These are phyloP conservation scores for Drosophila kohkoa DNA, from an alignment of 1,140 invertebrate species.

Conservation along the genomic window DNA sequence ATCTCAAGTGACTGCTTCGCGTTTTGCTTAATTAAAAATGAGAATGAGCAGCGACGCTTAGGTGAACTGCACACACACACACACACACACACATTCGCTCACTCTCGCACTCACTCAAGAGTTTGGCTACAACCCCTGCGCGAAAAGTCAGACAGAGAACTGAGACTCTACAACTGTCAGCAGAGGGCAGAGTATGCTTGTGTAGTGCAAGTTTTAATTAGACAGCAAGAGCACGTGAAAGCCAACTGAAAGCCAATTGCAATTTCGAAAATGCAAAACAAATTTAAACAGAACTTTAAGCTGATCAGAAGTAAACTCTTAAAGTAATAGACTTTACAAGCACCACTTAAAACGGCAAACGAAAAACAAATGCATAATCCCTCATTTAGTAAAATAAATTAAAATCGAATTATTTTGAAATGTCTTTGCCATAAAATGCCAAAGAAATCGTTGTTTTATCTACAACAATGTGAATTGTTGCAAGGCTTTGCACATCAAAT, in stretches of 20 bases:
- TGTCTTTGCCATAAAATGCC: conserved; percentile 18
- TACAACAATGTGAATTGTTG: conserved; percentile 19
- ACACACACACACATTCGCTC: conserved; percentile 29
- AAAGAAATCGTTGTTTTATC: conserved; percentile 24
- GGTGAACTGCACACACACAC: conserved; percentile 37
- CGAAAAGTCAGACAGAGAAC: conserved; percentile 4
- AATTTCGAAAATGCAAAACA: conserved; percentile 67
- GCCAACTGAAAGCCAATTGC: conserved; percentile 73
- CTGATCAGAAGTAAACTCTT: background rate
- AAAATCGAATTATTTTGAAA: conserved; percentile 23
- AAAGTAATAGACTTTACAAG: background rate
- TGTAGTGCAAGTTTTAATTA: conserved; percentile 76
- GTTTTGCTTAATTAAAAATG: conserved; percentile 82
- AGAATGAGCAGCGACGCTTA: conserved; percentile 67
- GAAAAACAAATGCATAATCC: background rate
- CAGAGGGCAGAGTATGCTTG: conserved; percentile 15
- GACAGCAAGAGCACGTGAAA: conserved; percentile 69
- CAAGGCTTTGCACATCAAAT: conserved; percentile 18
- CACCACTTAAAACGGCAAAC: too few relatives aligned
- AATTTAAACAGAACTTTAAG: conserved; percentile 58
- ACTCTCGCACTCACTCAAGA: background rate
- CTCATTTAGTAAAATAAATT: conserved; percentile 8
- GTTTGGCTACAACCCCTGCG: conserved; percentile 9
- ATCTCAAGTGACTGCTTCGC: conserved; percentile 69
- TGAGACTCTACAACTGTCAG: background rate